Evolutionary conservation across 2,888 invertebrate species (phyloP), one percentile per base, ranked within the genome.

Genomic region (Oscheius sp.): DNA sequence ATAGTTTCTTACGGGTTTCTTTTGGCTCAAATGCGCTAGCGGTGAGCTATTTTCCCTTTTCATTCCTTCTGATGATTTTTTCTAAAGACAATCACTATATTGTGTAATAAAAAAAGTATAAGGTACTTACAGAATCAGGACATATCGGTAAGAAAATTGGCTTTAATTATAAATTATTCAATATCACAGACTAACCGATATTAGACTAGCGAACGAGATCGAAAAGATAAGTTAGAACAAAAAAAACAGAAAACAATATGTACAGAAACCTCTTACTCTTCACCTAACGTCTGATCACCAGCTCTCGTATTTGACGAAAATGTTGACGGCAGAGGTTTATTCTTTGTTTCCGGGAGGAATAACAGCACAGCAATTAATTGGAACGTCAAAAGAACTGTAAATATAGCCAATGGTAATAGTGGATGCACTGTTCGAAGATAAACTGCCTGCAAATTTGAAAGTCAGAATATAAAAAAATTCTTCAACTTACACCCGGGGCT

Each of bases 401-500:
- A 87, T 18, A 86, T 55, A 18, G 72, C 55, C 58, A 79, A 79
- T 2, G 85, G 85, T 2, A 82, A 41, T 12, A 79, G n/a, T 12
- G 70, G 53, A 49, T 71, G 64, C 21, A 61, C 61, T 18, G 74
- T 59, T 21, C 83, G 80, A 21, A 82, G 58, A 66, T 78, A 78
- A 49, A 81, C 77, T 41, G 85, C 73, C 85, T 85, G 74, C n/a
- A 59, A 79, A 72, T 61, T 43, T 43, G n/a, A 2, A 35, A 35
- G 3, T 35, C n/a, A n/a, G n/a, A n/a, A n/a, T 12, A 2, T 52
- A 49, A 21, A 66, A 27, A 66, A 25, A n/a, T 25, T 49, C 16
- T 5, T 5, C 18, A 43, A 58, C 69, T 23, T 56, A 85, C 85
- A 76, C 77, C 74, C 3, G 87, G 86, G 1, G 85, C 86, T 52